Percentiles rank a stretch among this genome's conserved stretches.
Conservation (phyloP, 2,113 vertebrate species). For the Sinocyclocheilus anophthalmus region DNA sequence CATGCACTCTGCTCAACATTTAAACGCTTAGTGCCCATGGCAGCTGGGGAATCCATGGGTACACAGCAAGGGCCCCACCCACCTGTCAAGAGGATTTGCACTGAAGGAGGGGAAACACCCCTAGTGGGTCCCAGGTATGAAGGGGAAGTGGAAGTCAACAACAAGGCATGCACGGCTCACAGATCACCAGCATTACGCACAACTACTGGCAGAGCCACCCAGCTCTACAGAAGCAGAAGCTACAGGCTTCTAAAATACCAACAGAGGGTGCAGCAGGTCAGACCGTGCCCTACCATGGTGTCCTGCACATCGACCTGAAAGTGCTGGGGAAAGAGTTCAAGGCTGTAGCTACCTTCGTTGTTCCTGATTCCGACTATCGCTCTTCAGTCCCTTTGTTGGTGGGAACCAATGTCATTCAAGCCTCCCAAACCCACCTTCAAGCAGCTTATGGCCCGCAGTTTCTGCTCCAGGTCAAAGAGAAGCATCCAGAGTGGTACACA, state of each 20-base stretch:
- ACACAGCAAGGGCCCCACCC: slow-evolving; percentile 26
- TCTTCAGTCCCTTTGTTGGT: slow-evolving; percentile 31
- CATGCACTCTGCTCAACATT: slow-evolving; percentile 26
- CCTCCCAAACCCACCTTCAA: slow-evolving; percentile 4
- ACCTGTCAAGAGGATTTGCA: not conserved
- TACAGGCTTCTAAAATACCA: slow-evolving; percentile 27
- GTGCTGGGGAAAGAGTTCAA: slow-evolving; percentile 17
- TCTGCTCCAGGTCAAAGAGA: slow-evolving; percentile 24
- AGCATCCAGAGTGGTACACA: slow-evolving; percentile 39
- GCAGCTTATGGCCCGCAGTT: slow-evolving; percentile 8
- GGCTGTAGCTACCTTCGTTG: slow-evolving; percentile 32
- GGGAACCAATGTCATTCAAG: slow-evolving; percentile 32
- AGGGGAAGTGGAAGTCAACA: slow-evolving; percentile 28
- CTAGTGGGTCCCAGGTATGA: slow-evolving; percentile 30
- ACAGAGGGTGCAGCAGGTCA: slow-evolving; percentile 48
- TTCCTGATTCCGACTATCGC: slow-evolving; percentile 34
- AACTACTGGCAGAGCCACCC: slow-evolving; percentile 39
- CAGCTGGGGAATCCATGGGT: slow-evolving; percentile 38
- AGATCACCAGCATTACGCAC: slow-evolving; percentile 29
- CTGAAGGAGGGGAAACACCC: slow-evolving; percentile 7
- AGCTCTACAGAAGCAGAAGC: not conserved
- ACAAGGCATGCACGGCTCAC: not conserved
- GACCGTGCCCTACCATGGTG: slow-evolving; percentile 18
- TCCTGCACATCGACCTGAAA: slow-evolving; percentile 24
- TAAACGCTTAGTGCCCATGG: slow-evolving; percentile 45